Evolutionary conservation across 2,888 invertebrate genomes (phyloP), one percentile per base, ranked within the genome.

Genomic region (Pristionchus maxplancki): DNA sequence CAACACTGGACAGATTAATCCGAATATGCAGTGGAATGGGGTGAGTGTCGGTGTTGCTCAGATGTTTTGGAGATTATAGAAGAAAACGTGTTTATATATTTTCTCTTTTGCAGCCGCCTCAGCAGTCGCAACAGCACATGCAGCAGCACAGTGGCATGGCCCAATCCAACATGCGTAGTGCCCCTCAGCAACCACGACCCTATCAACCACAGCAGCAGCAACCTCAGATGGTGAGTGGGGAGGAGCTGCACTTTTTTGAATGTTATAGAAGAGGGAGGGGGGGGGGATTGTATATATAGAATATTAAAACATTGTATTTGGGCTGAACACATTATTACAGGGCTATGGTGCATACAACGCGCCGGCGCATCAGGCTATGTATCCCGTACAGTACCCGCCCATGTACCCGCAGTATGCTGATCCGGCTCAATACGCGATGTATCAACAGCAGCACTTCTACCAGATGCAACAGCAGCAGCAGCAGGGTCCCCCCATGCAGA

Each of bases 101-200:
- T 24, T 40, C 11, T 40, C 0, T 48, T 11, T 53, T 81, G n/a
- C 81, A 81, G 81, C 11, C 0, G 28, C 50, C 34, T 9, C 82
- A 83, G 53, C 82, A 83, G 82, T 50, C 24, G 31, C 81, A n/a
- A 24, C 48, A 48, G 81, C 34, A 50, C 53, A 83, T 83, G 82
- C 81, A 48, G 81, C 78, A 81, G 37, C 82, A 83, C 48, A 20
- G 48, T 1, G 81, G 81, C 0, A 31, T 48, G 50, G n/a, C n/a
- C 50, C 48, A 48, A 3, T 5, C 44, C 13, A 31, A 31, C 34
- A 48, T 40, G 44, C 4, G 81, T 15, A n/a, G n/a, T 20, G 71
- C 20, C 71, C 37, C 37, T 34, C 71, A 37, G 17, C 71, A 37
- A 15, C 8, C 13, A 15, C 15, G 34, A 34, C 3, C 3, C 5